Evolutionary conservation across 2,888 invertebrate genomes (phyloP), one percentile per base, ranked within the genome.

Genomic region (Himalopsyche anomala): DNA sequence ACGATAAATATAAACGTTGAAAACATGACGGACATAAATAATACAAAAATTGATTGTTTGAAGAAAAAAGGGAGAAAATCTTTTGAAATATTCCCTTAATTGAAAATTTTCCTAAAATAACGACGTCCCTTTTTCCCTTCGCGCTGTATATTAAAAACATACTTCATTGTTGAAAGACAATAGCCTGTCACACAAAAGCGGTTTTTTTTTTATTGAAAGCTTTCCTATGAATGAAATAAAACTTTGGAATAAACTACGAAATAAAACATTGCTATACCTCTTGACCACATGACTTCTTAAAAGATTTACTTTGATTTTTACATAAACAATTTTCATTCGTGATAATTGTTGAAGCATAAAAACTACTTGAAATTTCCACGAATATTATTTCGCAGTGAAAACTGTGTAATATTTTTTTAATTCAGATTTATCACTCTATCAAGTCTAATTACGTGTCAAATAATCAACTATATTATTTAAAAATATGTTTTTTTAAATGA

Each of bases 91-190:
- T 74, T 74, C 15, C 12, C 12, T 74, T 74, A 74, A 74, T 74
- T 74, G 38, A 74, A 69, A 69, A 69, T 69, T 74, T 74, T 12
- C 74, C 36, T 38, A 74, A 38, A 74, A 74, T 74, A 74, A 74
- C 36, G 38, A 11, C 36, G 74, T 36, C n/a, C 74, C 74, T 36
- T 28, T 74, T 74, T 74, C 74, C 38, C 38, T 36, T 74, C 74
- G 9, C 12, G 74, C 36, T 74, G 74, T 74, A 74, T 74, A 74
- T 74, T 74, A 74, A 38, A 62, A 74, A 74, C 74, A 74, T 74
- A 74, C 74, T 74, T 74, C 15, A 38, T 74, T 38, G 74, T 74
- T 74, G 74, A 15, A 38, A 38, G 15, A 74, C 74, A 74, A 74
- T 36, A 74, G 74, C 36, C 12, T 74, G 28, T 74, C 74, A 74